Percentiles rank a stretch among this genome's conserved stretches.
These are phyloP conservation scores for Thyatira batis DNA, from an alignment of 2,888 invertebrate species.

Conservation along the genomic window DNA sequence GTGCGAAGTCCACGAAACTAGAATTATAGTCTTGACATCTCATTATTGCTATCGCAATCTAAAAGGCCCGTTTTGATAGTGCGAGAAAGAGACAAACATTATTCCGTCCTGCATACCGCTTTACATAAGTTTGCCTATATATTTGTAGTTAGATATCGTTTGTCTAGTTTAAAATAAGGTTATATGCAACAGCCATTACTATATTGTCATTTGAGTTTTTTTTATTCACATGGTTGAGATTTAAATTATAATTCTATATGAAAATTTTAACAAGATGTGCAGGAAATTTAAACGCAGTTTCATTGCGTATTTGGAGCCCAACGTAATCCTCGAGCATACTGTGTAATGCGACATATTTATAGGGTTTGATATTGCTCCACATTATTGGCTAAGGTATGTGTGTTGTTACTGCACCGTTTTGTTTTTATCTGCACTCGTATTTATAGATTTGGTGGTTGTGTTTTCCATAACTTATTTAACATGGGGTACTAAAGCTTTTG, in stretches of 20 bases:
- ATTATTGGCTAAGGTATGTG: conserved; percentile 27
- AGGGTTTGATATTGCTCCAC: conserved; percentile 6
- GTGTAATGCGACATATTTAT: background rate
- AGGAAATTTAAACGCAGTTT: background rate
- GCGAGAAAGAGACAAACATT: too few relatives aligned
- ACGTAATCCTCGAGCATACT: background rate
- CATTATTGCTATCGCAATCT: too few relatives aligned
- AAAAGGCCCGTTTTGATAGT: too few relatives aligned
- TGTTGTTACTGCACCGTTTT: conserved; percentile 28
- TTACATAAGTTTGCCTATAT: background rate
- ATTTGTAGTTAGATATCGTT: background rate
- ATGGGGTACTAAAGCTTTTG: conserved; percentile 11
- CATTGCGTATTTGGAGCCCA: background rate
- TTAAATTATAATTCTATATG: background rate
- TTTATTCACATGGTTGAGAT: too few relatives aligned
- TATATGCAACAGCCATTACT: too few relatives aligned
- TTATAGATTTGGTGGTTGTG: conserved; percentile 19
- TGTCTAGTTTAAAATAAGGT: too few relatives aligned
- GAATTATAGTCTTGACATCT: background rate
- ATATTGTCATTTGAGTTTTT: too few relatives aligned
- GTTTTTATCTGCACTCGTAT: conserved; percentile 22
- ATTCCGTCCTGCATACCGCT: background rate
- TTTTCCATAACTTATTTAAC: conserved; percentile 25
- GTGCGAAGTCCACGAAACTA: background rate
- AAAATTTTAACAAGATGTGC: background rate